Evolutionary conservation across 1,140 invertebrate genomes (phyloP), one percentile per base, ranked within the genome.

Genomic region (Triops cancriformis): DNA sequence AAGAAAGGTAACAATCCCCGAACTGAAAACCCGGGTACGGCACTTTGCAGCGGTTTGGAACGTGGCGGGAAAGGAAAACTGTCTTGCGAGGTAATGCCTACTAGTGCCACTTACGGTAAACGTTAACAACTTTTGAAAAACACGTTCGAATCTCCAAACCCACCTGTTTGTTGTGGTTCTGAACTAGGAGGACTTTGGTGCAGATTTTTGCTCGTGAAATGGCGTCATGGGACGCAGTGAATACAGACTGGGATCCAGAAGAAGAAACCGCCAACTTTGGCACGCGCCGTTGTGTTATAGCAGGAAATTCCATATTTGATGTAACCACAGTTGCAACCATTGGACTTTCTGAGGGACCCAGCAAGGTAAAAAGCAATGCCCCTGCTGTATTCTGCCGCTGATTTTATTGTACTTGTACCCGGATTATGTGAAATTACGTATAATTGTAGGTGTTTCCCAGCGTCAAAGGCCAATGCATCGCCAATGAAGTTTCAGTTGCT

Each of bases 191-290:
- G 31, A 14, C 23, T 64, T 64, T 10, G 51, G 3, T 64, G 9
- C 6, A 18, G 2, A 6, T 1, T 64, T 64, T 23, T n/a, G 6
- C 14, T 11, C 23, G 10, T 2, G 51, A 23, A 64, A 64, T 64
- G 37, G 77, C 73, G 5, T 45, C 31, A 18, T 78, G 77, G 77
- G 72, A 78, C 43, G 14, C 43, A 14, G 74, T 78, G 10, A 78
- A 78, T 28, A 78, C 77, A 43, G 77, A 73, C n/a, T 78, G 77
- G 77, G 73, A 78, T 45, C 73, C 77, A n/a, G 77, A 78, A 26
- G 64, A 78, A 42, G 77, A 78, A 43, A 78, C 77, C 11, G 73
- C 74, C 14, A 78, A 78, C 26, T 78, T 78, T 78, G 77, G 77
- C 10, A 78, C 77, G 26, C 31, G 77, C 11, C 77, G 74, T 41